phyloP scores from a whole-genome alignment of 2,888 invertebrate genomes.

The Sabellastarte sp. region DNA sequence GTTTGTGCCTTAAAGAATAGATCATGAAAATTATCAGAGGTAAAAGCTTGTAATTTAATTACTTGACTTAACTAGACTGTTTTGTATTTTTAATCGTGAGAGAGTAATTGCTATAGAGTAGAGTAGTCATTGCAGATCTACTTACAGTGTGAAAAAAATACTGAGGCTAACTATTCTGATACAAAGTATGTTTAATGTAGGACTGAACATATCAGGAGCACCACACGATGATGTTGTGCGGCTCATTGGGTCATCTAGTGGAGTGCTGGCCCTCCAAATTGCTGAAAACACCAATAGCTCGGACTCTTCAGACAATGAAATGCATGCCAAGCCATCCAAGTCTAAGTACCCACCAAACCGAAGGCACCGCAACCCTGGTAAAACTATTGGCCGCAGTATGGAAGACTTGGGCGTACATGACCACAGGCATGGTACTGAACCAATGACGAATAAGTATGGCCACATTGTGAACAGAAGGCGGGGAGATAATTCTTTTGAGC shows the following conservation, averaged over 20 bases:
- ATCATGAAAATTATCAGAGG: too few species aligned
- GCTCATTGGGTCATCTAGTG: constrained; percentile 82
- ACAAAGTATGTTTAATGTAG: too few species aligned
- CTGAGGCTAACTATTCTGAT: too few species aligned
- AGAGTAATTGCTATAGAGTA: too few species aligned
- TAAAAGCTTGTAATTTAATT: too few species aligned
- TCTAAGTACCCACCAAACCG: constrained; percentile 54
- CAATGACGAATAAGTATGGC: constrained; percentile 4
- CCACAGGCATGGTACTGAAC: neutral
- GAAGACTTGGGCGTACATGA: neutral
- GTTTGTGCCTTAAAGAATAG: too few species aligned
- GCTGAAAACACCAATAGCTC: constrained; percentile 68
- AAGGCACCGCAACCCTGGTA: neutral
- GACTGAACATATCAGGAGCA: constrained; percentile 80
- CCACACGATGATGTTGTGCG: constrained; percentile 92
- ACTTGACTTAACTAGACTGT: too few species aligned
- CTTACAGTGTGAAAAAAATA: too few species aligned
- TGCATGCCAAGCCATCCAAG: constrained; percentile 42
- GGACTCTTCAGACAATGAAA: constrained; percentile 76
- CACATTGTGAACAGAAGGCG: constrained; percentile 1
- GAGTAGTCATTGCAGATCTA: too few species aligned
- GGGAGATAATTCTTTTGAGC: too few species aligned
- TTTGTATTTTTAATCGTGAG: too few species aligned
- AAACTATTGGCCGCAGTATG: neutral
- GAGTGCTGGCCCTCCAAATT: constrained; percentile 51